Base-by-base conservation (phyloP, 1,140 invertebrate species). In the Acyrthosiphon pisum region DNA sequence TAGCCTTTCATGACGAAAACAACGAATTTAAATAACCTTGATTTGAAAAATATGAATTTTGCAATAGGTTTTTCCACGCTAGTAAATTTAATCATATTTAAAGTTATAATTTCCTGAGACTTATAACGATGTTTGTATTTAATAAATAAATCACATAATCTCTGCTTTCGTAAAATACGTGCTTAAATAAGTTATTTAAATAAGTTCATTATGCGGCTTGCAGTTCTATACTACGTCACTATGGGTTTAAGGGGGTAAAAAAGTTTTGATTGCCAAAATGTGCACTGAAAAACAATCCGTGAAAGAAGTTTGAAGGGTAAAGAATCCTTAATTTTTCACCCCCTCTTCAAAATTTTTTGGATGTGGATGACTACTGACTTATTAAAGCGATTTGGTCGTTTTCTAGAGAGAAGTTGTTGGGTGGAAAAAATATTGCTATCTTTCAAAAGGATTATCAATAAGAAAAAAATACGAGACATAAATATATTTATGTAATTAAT, bases 211-310 rank as follows among this genome's bases (percentile, higher is more conserved):
- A 93, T 93, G 81, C 91, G 76, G 76, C 76, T 84, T 93, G 91
- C 91, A 93, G 46, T 53, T 41, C 91, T 37, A 53, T 23, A 44
- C 60, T 35, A 83, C 60, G 44, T 92, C 48, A 92, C 76, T 50
- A 53, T 53, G 18, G 81, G n/a, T 93, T 83, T 41, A 46, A n/a
- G 48, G 37, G 46, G 76, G 35, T 35, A 50, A 83, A 81, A 93
- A 93, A 84, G 46, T 93, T 93, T 93, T 93, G 91, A 93, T 93
- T 93, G 81, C 81, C 91, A 84, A 93, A 93, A 93, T 93, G 91
- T 84, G 91, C 91, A 93, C 91, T n/a, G 91, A 84, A 93, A 93
- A 93, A 93, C 91, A 93, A 93, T 93, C 76, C 60, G 8, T 37
- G 81, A 41, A 93, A 86, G 46, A 86, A 93, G 46, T 93, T 93